A percentile compares a stretch with the other conserved stretches of the same genome.
Evolutionary conservation across 2,797 vertebrate genomes (phyloP).

Genomic region (Gymnoscopelus microlampas): DNA sequence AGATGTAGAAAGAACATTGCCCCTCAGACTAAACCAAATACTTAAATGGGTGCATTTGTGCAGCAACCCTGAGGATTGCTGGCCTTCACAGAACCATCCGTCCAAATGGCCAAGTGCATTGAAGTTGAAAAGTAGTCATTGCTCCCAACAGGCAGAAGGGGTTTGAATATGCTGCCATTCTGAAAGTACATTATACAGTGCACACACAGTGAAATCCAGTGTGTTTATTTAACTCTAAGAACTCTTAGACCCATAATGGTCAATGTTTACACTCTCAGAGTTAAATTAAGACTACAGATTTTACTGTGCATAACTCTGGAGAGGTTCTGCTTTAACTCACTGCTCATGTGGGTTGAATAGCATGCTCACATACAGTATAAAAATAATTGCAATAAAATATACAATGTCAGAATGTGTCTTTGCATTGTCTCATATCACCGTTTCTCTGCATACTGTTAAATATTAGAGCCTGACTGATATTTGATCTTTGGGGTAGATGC

Average conservation of each 20-base stretch:
- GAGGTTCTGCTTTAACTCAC: constrained; percentile 45
- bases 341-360: constrained; percentile 46
- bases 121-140: constrained; percentile 40
- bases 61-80: constrained; percentile 44
- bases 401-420: too few species aligned
- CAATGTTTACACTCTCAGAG: too few species aligned
- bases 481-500: too few species aligned
- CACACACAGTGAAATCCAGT: neutral
- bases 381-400: too few species aligned
- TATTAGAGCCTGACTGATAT: too few species aligned
- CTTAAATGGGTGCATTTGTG: constrained; percentile 73
- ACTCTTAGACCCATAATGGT: too few species aligned
- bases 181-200: constrained; percentile 46
- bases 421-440: too few species aligned
- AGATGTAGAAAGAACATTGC: constrained; percentile 21
- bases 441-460: too few species aligned
- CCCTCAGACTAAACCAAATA: constrained; percentile 50
- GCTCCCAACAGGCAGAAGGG: constrained; percentile 32
- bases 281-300: too few species aligned
- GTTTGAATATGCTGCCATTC: constrained; percentile 51
- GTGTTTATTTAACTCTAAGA: too few species aligned
- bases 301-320: constrained; percentile 15
- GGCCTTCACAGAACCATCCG: constrained; percentile 68
- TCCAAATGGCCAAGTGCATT: constrained; percentile 55
- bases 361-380: constrained; percentile 43